phyloP scores from a whole-genome alignment of 1,140 invertebrate species.

The Hyles vespertilio region DNA sequence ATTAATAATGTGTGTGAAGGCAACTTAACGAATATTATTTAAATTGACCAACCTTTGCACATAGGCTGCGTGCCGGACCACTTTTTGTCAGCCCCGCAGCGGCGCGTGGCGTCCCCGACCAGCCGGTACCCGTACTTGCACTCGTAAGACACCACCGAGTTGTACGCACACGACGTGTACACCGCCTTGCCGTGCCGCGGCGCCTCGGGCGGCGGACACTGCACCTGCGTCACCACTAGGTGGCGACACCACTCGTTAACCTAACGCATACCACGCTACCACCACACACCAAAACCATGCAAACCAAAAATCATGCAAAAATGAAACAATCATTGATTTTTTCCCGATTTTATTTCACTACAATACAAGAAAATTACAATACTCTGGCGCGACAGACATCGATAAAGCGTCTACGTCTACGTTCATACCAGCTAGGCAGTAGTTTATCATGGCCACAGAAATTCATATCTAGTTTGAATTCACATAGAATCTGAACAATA shows the following conservation, averaged over 20 bases:
- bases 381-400: slow-evolving; percentile 24
- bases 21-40: not conserved
- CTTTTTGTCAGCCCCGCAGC: slow-evolving; percentile 92
- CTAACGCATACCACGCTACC: slow-evolving; percentile 16
- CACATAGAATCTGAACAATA: slow-evolving; percentile 51
- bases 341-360: slow-evolving; percentile 58
- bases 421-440: slow-evolving; percentile 56
- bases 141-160: slow-evolving; percentile 94
- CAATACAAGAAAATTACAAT: slow-evolving; percentile 59
- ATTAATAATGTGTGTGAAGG: too few species aligned
- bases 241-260: slow-evolving; percentile 66
- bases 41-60: slow-evolving; percentile 84
- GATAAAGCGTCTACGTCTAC: slow-evolving; percentile 27
- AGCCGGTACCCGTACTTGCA: slow-evolving; percentile 94
- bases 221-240: slow-evolving; percentile 89
- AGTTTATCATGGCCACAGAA: slow-evolving; percentile 58
- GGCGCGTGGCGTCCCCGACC: slow-evolving; percentile 89
- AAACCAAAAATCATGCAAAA: slow-evolving; percentile 37
- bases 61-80: slow-evolving; percentile 92
- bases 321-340: slow-evolving; percentile 45
- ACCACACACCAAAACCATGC: not conserved
- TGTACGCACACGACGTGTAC: slow-evolving; percentile 95
- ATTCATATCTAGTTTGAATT: slow-evolving; percentile 29
- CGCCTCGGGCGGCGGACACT: slow-evolving; percentile 91
- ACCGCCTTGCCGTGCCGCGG: slow-evolving; percentile 93